Base-by-base conservation (phyloP, 2,113 vertebrate genomes). In the Larimichthys polyactis region DNA sequence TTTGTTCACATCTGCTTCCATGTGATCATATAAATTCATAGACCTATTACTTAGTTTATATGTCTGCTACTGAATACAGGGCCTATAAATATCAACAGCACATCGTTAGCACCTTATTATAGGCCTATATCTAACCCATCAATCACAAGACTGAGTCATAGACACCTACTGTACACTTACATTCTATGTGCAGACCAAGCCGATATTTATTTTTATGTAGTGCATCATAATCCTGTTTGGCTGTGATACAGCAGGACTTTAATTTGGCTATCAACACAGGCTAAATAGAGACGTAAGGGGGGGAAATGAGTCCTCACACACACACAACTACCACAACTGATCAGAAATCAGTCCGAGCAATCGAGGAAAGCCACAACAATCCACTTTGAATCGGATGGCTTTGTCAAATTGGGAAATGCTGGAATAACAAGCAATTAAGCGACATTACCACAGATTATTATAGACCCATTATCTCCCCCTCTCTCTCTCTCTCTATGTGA, bases 201-300 rank as follows among this genome's bases (percentile, higher is more conserved):
- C 66, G 77, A 48, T 63, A 54, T 78, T 73, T 75, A 83, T 81
- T 88, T 83, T 60, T 63, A 58, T 12, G 59, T 29, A 20, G 51
- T 66, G 82, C 82, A 81, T 83, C 82, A 71, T 55, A 62, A 75
- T 81, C 46, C 59, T 5, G 64, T 74, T 68, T 58, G 66, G 58
- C 19, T 66, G 51, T 77, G 71, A 71, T 68, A 54, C 72, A 75
- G 5, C 59, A 8, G 66, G 48, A 1, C 49, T 52, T 16, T 29
- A 16, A 75, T 77, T 43, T 55, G 55, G 43, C 64, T 77, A 54
- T 65, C 58, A 85, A 27, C 65, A 65, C 16, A 29, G 3, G 63
- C 52, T 54, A 72, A 68, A 80, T 10, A 29, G 48, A 76, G 73
- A 54, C 40, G 4, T 0, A 16, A 17, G 1, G 44, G 40, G 40